phyloP scores from a whole-genome alignment of 1,140 invertebrate species.

The Ceratoteleas bidentatus region DNA sequence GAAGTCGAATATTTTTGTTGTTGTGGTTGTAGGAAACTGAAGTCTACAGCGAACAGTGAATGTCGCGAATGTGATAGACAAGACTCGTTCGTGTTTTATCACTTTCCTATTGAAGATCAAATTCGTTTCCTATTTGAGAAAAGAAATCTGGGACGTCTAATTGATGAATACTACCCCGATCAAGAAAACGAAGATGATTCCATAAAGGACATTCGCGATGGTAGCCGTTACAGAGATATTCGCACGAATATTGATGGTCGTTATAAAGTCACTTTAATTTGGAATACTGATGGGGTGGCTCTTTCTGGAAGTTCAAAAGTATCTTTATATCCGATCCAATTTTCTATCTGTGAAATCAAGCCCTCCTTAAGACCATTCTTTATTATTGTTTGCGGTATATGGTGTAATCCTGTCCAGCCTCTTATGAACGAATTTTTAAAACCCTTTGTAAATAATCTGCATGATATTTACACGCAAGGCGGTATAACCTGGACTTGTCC shows the following conservation, averaged over 20 bases:
- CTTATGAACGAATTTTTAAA: slow-evolving; percentile 1
- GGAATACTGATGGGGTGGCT: slow-evolving; percentile 20
- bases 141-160: slow-evolving; percentile 4
- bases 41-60: background rate
- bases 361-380: slow-evolving; percentile 3
- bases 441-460: slow-evolving; percentile 6
- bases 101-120: slow-evolving; percentile 21
- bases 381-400: slow-evolving; percentile 9
- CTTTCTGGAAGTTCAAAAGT: slow-evolving; percentile 7
- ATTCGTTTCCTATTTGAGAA: slow-evolving; percentile 15
- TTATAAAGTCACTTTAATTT: slow-evolving; percentile 26
- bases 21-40: slow-evolving; percentile 5
- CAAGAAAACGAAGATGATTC: background rate
- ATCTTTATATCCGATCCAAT: slow-evolving; percentile 26
- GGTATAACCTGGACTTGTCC: slow-evolving; percentile 19
- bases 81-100: slow-evolving; percentile 6
- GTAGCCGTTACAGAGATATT: slow-evolving; percentile 16
- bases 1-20: slow-evolving; percentile 17
- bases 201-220: slow-evolving; percentile 23
- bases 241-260: background rate
- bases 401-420: background rate
- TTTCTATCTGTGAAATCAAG: slow-evolving; percentile 26
- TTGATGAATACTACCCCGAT: slow-evolving; percentile 4
- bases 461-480: background rate
- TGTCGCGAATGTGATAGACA: background rate